These are phyloP conservation scores for Nylanderia fulva DNA, from an alignment of 1,140 invertebrate species.

Conservation along the genomic window DNA sequence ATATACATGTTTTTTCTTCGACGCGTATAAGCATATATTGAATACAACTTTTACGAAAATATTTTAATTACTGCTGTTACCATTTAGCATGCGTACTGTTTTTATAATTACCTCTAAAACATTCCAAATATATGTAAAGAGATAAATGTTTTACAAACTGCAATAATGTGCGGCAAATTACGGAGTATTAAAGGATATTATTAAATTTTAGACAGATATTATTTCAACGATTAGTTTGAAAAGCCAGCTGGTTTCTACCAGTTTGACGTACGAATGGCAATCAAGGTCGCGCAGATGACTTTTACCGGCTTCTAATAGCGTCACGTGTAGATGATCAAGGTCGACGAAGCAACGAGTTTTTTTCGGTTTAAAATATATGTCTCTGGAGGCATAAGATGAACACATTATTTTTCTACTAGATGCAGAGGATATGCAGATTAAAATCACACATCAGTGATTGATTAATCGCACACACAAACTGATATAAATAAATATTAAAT, in stretches of 20 bases:
- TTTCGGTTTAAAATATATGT: neutral
- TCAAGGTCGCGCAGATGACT: constrained; percentile 35
- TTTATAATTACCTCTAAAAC: neutral
- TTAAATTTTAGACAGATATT: constrained; percentile 15
- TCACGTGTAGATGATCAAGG: constrained; percentile 59
- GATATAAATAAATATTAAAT: neutral
- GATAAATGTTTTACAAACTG: neutral
- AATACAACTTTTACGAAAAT: neutral
- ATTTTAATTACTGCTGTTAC: neutral
- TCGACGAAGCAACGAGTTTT: neutral
- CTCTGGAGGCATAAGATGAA: neutral
- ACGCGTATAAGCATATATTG: neutral
- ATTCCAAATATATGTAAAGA: neutral
- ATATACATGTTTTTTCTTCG: neutral
- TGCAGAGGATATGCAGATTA: neutral
- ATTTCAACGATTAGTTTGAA: constrained; percentile 5
- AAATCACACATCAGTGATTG: neutral
- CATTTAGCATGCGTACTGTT: neutral
- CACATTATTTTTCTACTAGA: neutral
- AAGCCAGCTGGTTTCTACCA: constrained; percentile 27
- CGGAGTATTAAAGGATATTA: neutral
- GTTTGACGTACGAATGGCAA: constrained; percentile 44
- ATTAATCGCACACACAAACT: neutral
- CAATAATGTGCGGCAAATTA: neutral
- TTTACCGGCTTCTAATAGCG: constrained; percentile 53